These are phyloP conservation scores for Acleris holmiana DNA, from an alignment of 2,888 invertebrate species.

Conservation along the genomic window DNA sequence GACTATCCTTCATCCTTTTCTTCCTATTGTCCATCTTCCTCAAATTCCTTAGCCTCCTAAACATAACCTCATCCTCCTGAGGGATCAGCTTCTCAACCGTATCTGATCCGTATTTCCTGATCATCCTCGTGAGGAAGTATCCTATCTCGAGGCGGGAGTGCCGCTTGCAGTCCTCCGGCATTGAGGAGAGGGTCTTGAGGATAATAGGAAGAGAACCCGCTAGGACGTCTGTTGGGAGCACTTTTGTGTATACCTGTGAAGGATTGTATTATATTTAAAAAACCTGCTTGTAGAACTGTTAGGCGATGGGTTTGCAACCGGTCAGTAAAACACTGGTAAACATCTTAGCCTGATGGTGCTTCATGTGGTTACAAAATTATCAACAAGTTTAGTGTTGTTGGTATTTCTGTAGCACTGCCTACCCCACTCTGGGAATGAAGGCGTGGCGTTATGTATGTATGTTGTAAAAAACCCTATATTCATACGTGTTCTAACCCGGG, in stretches of 20 bases:
- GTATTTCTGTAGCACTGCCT: no score
- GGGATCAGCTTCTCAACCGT: conserved; percentile 90
- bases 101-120: conserved; percentile 90
- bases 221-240: conserved; percentile 86
- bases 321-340: no score
- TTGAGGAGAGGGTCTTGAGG: conserved; percentile 87
- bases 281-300: no score
- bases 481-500: no score
- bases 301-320: no score
- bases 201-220: conserved; percentile 87
- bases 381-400: no score
- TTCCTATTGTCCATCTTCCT: conserved; percentile 91
- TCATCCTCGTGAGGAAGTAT: conserved; percentile 89
- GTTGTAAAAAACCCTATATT: no score
- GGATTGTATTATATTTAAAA: no score
- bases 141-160: conserved; percentile 92
- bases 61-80: conserved; percentile 87
- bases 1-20: conserved; percentile 84
- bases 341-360: no score
- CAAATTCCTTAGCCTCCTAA: conserved; percentile 90
- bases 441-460: no score
- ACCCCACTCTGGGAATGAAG: no score
- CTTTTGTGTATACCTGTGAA: conserved; percentile 83
- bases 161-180: conserved; percentile 93
- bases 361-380: no score